These are phyloP conservation scores for Butorides virescens DNA, from an alignment of 2,113 vertebrate genomes.

Conservation along the genomic window DNA sequence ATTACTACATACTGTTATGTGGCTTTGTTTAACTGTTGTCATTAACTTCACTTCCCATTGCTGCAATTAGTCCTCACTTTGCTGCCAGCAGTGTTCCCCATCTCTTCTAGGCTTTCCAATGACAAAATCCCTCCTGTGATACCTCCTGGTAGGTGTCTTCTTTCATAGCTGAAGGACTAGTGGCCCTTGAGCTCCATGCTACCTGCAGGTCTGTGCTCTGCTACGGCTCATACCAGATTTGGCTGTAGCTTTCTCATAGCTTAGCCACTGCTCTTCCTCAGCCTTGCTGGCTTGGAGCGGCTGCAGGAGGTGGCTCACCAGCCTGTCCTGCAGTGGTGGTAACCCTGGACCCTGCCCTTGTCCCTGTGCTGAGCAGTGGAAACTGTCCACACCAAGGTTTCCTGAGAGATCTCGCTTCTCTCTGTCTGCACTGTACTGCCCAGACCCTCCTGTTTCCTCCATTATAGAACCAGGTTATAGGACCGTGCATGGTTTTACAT, in stretches of 20 bases:
- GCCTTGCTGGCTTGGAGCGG: background rate
- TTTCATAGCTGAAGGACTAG: background rate
- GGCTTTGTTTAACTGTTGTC: background rate
- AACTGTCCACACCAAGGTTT: background rate
- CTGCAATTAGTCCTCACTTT: background rate
- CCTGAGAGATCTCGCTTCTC: background rate
- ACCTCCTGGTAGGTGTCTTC: background rate
- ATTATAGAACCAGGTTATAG: fast-evolving
- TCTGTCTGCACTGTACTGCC: fast-evolving
- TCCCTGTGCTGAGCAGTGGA: background rate
- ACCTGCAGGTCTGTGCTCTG: background rate
- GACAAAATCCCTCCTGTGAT: background rate
- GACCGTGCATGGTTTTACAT: fast-evolving
- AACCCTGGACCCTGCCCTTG: background rate
- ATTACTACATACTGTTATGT: background rate
- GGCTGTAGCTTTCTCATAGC: background rate
- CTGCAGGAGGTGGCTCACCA: background rate
- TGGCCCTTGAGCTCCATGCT: background rate
- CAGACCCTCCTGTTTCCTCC: background rate
- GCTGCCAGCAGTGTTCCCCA: background rate
- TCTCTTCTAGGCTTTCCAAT: background rate
- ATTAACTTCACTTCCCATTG: background rate
- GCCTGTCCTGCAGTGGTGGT: background rate
- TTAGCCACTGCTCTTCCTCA: background rate
- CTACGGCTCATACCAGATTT: background rate